Evolutionary conservation across 2,797 vertebrate species (phyloP), one percentile per base, ranked within the genome.

Genomic region (Chrosomus eos): DNA sequence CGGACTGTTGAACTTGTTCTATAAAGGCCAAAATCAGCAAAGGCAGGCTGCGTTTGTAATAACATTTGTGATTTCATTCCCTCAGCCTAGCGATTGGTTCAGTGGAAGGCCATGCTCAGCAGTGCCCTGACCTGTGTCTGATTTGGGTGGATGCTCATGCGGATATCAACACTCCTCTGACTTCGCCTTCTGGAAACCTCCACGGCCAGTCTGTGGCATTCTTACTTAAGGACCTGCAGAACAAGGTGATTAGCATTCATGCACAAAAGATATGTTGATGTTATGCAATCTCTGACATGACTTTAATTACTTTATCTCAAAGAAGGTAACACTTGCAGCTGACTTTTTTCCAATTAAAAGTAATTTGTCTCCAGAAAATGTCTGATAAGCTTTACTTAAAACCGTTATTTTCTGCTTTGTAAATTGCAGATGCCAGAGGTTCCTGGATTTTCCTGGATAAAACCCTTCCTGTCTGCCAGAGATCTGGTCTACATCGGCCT

Each of bases 91-190:
- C 96, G 0, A 94, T 99, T 3, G 98, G 98, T 33, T 98, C 98
- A 5, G 94, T 99, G 90, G 95, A 91, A 3, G 98, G 98, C 66
- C 98, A 99, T 0, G 94, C 97, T 66, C 95, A 90, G 88, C 97
- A 98, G 87, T 96, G 95, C 90, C 97, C 97, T 1, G 96, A 98
- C 89, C 94, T 99, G 4, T 96, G 97, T 81, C 92, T 99, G 75
- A 97, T 99, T 91, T 99, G 98, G 98, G 97, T 99, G 16, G 98
- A 99, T 26, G 98, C 98, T 0, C 98, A 99, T 0, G 96, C 98
- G 1, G 98, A 99, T 68, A 93, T 99, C 74, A 98, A 99, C 89
- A 99, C 98, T 0, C 98, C 98, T 16, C 93, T 96, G 87, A 97
- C 96, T 18, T 97, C 97, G 36, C 94, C 93, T 4, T 97, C 98